phyloP scores from a whole-genome alignment of 2,888 invertebrate genomes.

The Fragum sueziense region DNA sequence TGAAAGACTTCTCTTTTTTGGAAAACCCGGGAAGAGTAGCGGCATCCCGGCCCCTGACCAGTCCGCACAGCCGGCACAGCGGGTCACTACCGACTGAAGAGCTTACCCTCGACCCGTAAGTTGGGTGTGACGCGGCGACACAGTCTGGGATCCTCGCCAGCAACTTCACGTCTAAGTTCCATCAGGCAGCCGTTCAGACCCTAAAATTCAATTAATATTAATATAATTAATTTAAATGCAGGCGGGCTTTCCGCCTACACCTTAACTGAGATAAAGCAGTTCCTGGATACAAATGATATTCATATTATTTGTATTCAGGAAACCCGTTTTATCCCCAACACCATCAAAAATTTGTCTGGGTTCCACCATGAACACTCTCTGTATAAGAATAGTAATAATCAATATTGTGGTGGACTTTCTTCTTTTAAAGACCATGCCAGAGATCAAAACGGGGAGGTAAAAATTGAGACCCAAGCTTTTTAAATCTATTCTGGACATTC shows the following conservation, averaged over 20 bases:
- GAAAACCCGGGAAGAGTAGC: too few species aligned
- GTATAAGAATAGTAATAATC: neutral
- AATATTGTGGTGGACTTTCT: neutral
- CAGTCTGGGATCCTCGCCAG: slow-evolving; percentile 1
- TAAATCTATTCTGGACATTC: neutral
- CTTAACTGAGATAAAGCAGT: neutral
- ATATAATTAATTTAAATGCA: neutral
- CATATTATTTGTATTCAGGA: slow-evolving; percentile 9
- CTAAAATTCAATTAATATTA: neutral
- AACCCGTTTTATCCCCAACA: neutral
- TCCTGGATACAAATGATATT: neutral
- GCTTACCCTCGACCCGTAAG: neutral
- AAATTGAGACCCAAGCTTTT: slow-evolving; percentile 11
- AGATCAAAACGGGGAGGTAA: slow-evolving; percentile 5
- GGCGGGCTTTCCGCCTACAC: slow-evolving; percentile 12
- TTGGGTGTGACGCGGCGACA: neutral
- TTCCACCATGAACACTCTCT: neutral
- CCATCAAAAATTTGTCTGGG: neutral
- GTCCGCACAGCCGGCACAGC: neutral
- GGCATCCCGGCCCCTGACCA: too few species aligned
- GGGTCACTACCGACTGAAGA: neutral
- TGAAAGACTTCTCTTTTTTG: too few species aligned
- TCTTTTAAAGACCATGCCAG: slow-evolving; percentile 5
- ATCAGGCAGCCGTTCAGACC: neutral
- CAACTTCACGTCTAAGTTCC: neutral